Conservation (phyloP, 2,113 vertebrate genomes). For the Pygathrix nemaeus region DNA sequence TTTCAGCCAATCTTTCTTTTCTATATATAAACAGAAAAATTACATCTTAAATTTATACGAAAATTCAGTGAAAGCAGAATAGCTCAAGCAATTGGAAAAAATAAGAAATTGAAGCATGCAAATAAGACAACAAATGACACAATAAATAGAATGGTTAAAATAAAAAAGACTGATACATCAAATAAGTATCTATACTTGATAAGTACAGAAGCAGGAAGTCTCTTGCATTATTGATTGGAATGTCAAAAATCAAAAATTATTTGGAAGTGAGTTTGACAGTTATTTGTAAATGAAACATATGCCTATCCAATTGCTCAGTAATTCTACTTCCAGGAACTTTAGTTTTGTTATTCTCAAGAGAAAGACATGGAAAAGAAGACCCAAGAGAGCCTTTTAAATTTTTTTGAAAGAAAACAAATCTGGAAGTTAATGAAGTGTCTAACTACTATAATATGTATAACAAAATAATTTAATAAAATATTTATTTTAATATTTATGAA, state of each 20-base stretch:
- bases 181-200: not conserved
- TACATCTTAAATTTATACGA: not conserved
- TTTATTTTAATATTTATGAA: not conserved
- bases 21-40: not conserved
- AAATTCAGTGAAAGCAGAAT: not conserved
- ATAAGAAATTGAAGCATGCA: not conserved
- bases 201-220: not conserved
- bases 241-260: not conserved
- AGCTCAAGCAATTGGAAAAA: not conserved
- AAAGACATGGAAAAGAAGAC: not conserved
- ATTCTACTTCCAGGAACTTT: not conserved
- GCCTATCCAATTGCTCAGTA: not conserved
- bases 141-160: not conserved
- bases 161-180: not conserved
- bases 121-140: not conserved
- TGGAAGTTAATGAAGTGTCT: not conserved
- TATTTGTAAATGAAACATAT: not conserved
- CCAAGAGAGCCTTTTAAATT: fast-evolving
- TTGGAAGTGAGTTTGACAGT: not conserved
- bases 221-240: not conserved
- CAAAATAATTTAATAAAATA: not conserved
- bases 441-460: not conserved
- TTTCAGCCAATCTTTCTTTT: not conserved
- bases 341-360: not conserved
- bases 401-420: not conserved